phyloP scores from a whole-genome alignment of 2,888 invertebrate genomes.

The Mythimna loreyi region DNA sequence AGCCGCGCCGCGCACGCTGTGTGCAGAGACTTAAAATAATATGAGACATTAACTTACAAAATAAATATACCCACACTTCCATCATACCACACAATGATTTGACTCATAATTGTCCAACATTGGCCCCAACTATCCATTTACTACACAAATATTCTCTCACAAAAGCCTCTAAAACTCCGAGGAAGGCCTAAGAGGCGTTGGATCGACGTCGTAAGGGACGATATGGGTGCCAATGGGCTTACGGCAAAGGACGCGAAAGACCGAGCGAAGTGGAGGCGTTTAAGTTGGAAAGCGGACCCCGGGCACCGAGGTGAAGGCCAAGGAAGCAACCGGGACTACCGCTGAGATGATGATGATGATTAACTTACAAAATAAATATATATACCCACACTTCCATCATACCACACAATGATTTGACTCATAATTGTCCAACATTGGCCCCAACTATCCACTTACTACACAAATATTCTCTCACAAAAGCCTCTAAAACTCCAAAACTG shows the following conservation, averaged over 20 bases:
- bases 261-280: too few species aligned
- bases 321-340: too few species aligned
- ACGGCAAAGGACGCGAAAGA: too few species aligned
- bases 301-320: too few species aligned
- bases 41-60: too few species aligned
- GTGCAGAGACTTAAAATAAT: too few species aligned
- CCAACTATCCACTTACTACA: slow-evolving; percentile 7
- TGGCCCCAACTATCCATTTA: slow-evolving; percentile 1
- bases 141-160: slow-evolving; percentile 9
- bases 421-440: not conserved
- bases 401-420: not conserved
- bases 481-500: slow-evolving; percentile 32
- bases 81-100: not conserved
- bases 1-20: too few species aligned
- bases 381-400: not conserved
- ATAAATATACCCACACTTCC: not conserved
- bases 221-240: too few species aligned
- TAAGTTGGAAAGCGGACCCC: too few species aligned
- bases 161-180: slow-evolving; percentile 32
- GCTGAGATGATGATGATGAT: too few species aligned
- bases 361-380: not conserved
- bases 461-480: slow-evolving; percentile 19
- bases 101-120: not conserved
- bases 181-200: too few species aligned
- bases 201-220: too few species aligned